phyloP scores from a whole-genome alignment of 2,888 invertebrate species.

The Volucella inanis region DNA sequence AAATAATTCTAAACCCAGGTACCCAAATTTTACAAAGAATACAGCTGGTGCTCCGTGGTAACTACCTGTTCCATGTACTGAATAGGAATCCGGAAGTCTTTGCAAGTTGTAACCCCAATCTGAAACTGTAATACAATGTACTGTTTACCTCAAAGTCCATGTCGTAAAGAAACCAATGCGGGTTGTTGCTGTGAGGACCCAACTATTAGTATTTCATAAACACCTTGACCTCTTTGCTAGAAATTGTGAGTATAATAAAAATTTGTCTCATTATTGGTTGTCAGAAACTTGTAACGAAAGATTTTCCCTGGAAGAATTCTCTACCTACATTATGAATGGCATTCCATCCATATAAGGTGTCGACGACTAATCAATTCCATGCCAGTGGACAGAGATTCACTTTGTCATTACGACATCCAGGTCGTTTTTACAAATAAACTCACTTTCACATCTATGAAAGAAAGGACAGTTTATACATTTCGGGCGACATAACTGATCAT shows the following conservation, averaged over 20 bases:
- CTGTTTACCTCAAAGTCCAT: slow-evolving; percentile 78
- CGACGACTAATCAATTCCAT: slow-evolving; percentile 79
- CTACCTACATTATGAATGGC: slow-evolving; percentile 81
- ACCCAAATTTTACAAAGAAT: slow-evolving; percentile 76
- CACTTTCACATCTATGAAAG: neutral
- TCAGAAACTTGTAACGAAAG: slow-evolving; percentile 80
- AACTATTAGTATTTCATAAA: slow-evolving; percentile 78
- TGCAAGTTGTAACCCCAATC: slow-evolving; percentile 80
- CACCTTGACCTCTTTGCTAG: slow-evolving; percentile 80
- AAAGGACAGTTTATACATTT: slow-evolving; percentile 10
- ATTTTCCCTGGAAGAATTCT: slow-evolving; percentile 80
- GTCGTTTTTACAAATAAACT: slow-evolving; percentile 81
- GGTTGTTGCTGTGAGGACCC: slow-evolving; percentile 77
- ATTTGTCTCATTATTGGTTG: slow-evolving; percentile 80
- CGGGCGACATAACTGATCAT: neutral
- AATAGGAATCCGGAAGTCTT: slow-evolving; percentile 77
- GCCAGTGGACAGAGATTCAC: slow-evolving; percentile 81
- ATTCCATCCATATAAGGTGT: slow-evolving; percentile 81
- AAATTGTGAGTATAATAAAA: slow-evolving; percentile 81
- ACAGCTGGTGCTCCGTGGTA: slow-evolving; percentile 68
- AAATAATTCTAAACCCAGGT: slow-evolving; percentile 79
- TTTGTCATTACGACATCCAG: slow-evolving; percentile 79
- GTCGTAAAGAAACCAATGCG: slow-evolving; percentile 79
- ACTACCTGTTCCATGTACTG: slow-evolving; percentile 78
- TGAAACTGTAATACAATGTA: slow-evolving; percentile 77